These are phyloP conservation scores for Lucilia sericata DNA, from an alignment of 1,140 invertebrate genomes.

Conservation along the genomic window DNA sequence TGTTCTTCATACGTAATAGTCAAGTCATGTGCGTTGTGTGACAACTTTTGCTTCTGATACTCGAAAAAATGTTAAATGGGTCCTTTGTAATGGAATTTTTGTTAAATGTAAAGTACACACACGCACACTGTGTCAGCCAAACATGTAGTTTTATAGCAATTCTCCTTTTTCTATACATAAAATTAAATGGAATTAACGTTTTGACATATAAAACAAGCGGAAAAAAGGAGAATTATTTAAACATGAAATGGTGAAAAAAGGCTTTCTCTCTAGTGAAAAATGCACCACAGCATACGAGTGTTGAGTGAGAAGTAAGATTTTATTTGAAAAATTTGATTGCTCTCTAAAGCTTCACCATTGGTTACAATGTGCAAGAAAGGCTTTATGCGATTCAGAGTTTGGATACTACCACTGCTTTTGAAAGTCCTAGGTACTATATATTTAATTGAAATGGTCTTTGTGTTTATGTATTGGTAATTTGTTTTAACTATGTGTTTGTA, in stretches of 20 bases:
- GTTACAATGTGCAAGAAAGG: no score
- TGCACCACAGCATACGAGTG: no score
- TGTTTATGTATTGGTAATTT: slow-evolving; percentile 9
- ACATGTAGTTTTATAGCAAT: not conserved
- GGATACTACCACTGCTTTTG: no score
- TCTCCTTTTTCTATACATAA: not conserved
- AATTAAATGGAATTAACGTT: not conserved
- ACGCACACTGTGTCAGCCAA: not conserved
- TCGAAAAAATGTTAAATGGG: not conserved
- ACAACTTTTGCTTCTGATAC: not conserved
- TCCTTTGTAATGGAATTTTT: slow-evolving; percentile 9
- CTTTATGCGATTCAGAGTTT: no score
- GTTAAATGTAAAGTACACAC: slow-evolving; percentile 8
- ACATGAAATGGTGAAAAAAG: no score
- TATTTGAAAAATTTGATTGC: no score
- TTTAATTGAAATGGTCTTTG: not conserved
- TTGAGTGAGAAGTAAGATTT: no score
- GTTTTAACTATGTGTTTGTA: not conserved
- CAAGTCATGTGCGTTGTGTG: not conserved
- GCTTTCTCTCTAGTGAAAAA: no score
- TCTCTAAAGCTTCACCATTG: no score
- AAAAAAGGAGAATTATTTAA: no score
- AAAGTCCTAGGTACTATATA: not conserved
- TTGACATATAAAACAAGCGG: not conserved
- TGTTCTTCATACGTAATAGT: not conserved